Evolutionary conservation across 2,888 invertebrate species (phyloP), one percentile per base, ranked within the genome.

Genomic region (Drosophila buzzatii): DNA sequence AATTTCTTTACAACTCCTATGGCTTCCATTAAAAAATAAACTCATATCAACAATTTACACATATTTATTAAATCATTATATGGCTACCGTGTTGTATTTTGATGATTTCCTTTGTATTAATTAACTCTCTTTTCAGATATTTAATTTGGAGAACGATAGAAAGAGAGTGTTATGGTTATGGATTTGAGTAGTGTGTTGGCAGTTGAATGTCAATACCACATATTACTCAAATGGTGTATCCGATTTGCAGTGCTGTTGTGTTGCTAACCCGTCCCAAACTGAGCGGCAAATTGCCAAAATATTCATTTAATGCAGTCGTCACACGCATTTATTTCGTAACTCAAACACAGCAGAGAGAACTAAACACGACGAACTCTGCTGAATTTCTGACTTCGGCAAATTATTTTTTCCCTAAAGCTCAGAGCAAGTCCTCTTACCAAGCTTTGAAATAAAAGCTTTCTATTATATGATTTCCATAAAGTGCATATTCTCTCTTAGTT

Each of bases 201-300:
- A 47, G 33, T 37, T 47, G 35, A 45, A 47, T 71, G 44, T 64
- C 39, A 74, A 56, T 69, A 51, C 31, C 49, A 51, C 33, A 45
- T 52, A 56, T 63, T 41, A 53, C 51, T 63, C 12, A 60, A 65
- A 62, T 56, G 59, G 73, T 69, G 66, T 56, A 70, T 87, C 80
- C 85, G 85, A 81, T 90, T 85, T 76, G 75, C 81, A 73, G 83
- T 92, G 92, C 85, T 92, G 86, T 89, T 92, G 83, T 90, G 89
- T 91, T 91, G 93, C 92, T 91, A 92, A 91, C 92, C 90, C 92
- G 93, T 91, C 90, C 90, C 91, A 91, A 92, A 92, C 92, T 92
- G 92, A 92, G 88, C 88, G 79, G 86, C 85, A 85, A 90, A 91
- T 79, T 90, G 81, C 73, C 81, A 82, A 85, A 85, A 81, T 86